Evolutionary conservation across 2,797 vertebrate genomes (phyloP), one percentile per base, ranked within the genome.

Genomic region (Catamblyrhynchus diadema): DNA sequence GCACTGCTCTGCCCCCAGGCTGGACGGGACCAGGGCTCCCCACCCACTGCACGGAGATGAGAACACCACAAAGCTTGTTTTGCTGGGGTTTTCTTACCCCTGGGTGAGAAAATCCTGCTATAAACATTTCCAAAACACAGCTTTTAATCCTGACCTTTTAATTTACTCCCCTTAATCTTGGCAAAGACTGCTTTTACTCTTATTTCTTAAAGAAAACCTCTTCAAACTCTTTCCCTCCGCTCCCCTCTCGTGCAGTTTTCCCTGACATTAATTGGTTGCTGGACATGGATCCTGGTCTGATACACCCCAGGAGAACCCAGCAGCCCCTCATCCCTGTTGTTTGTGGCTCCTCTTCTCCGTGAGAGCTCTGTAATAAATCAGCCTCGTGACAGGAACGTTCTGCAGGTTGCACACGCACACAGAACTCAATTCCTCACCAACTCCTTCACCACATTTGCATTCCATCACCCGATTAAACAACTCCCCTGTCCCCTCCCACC

Each of bases 21-120:
- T 14, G 62, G 35, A 20, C 2, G 2, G 27, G 50, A 11, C 1
- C 17, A 1, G 0, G 4, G 21, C 56, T 60, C 42, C n/a, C 32
- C 48, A 6, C 8, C 20, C 37, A 1, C 6, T 19, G 39, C 50
- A 32, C 4, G 0, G n/a, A 56, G 30, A 24, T 0, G 18, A 37
- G 42, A 81, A 16, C 37, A n/a, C 6, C 35, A 4, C 10, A 15
- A 23, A 14, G 3, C 1, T 24, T 5, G 4, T 27, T 15, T 12
- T 11, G 2, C 1, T 18, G 45, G 27, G 8, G 0, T 2, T 30
- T 15, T 30, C 22, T 33, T 8, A 8, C 10, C 8, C 7, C 20
- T 2, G 6, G 10, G 24, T 32, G 35, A 87, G 62, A 35, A 85
- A 85, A 35, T 61, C 39, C 67, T 27, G 21, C 64, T n/a, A 13